Percentiles rank a stretch among this genome's conserved stretches.
phyloP scores from a whole-genome alignment of 2,113 vertebrate genomes.

The Chaetops frenatus region DNA sequence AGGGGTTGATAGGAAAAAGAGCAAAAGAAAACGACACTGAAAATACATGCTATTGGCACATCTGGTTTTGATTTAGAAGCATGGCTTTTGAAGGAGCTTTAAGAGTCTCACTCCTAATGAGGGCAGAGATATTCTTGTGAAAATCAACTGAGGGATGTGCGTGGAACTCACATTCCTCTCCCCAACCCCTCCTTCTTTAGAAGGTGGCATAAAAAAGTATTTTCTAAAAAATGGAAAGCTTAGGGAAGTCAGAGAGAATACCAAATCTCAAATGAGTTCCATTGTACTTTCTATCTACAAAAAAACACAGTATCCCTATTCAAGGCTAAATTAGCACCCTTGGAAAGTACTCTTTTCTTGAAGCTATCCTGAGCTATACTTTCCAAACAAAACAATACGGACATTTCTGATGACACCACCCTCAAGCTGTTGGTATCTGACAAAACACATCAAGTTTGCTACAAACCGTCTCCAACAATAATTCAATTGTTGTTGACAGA shows the following conservation, averaged over 20 bases:
- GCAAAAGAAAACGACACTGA: not conserved
- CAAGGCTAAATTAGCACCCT: not conserved
- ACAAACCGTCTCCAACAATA: not conserved
- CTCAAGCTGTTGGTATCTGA: not conserved
- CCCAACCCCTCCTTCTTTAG: not conserved
- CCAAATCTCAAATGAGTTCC: not conserved
- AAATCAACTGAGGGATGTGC: not conserved
- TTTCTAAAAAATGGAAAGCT: not conserved
- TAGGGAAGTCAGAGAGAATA: not conserved
- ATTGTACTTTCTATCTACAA: not conserved
- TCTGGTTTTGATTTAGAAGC: constrained; percentile 36
- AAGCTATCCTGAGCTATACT: not conserved
- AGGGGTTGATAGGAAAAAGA: not conserved
- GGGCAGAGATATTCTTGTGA: not conserved
- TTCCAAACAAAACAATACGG: not conserved
- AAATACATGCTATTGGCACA: not conserved
- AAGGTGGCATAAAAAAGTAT: not conserved
- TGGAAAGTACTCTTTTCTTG: not conserved
- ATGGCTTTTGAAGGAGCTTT: not conserved
- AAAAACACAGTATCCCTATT: not conserved
- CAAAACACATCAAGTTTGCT: not conserved
- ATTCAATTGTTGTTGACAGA: not conserved
- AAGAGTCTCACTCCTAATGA: not conserved
- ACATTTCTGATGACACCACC: not conserved
- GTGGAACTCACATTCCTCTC: not conserved